Evolutionary conservation across 2,113 vertebrate genomes (phyloP), one percentile per base, ranked within the genome.

Genomic region (Microtus pennsylvanicus): DNA sequence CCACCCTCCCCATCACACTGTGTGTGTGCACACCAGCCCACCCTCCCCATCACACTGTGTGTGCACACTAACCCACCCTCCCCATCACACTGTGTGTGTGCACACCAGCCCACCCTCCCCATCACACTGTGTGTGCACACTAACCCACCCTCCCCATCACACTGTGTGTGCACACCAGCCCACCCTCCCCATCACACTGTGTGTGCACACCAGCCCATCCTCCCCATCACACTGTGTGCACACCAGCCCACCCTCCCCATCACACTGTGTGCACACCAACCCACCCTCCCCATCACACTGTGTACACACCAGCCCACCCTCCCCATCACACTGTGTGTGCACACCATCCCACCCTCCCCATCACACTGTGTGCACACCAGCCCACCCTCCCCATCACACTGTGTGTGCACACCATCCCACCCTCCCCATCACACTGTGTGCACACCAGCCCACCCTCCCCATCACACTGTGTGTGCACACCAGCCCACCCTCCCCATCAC

Each of bases 1-100:
- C n/a, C n/a, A n/a, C n/a, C 24, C 22, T 76, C 38, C 7, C 10
- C n/a, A 5, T 26, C n/a, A 42, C 21, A 75, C 72, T 74, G 21
- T 24, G 0, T 75, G n/a, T 45, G 0, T 76, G 4, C 13, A 14
- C 5, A 76, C n/a, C n/a, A 0, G 14, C 5, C 3, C 8, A 9
- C 2, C 5, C 21, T 26, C 35, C 11, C 9, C 50, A 7, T 38
- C 52, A 38, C 3, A 8, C n/a, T 74, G 3, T 35, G 1, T 7
- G 1, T 77, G 26, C 2, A 47, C 9, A 77, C 13, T 8, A 3
- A 30, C 28, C 14, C 28, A 7, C 11, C 42, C 22, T 76, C 74
- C 21, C 9, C 50, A 7, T 38, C 52, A 38, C n/a, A n/a, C n/a
- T n/a, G n/a, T n/a, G n/a, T n/a, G n/a, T n/a, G n/a, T n/a, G n/a